A percentile compares a stretch with the other conserved stretches of the same genome.
Evolutionary conservation across 1,140 invertebrate genomes (phyloP).

Genomic region (Centruroides vittatus): DNA sequence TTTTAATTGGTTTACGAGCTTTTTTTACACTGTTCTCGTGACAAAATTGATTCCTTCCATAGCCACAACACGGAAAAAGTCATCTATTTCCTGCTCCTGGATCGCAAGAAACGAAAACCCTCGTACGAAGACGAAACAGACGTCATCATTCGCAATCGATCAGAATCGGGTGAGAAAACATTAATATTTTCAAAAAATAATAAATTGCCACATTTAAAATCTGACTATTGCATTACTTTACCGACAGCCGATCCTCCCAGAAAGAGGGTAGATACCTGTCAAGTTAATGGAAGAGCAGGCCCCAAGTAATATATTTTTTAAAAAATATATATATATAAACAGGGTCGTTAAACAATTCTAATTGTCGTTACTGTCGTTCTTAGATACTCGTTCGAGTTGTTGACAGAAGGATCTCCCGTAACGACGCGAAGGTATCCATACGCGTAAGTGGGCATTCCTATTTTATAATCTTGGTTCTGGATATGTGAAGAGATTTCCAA

Average conservation of each 20-base stretch:
- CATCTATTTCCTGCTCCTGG: conserved; percentile 91
- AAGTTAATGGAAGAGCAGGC: conserved; percentile 56
- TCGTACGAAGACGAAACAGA: conserved; percentile 90
- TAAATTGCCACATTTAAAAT: neutral
- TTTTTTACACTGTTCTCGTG: neutral
- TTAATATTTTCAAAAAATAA: neutral
- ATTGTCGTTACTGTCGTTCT: neutral
- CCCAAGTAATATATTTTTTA: conserved; percentile 32
- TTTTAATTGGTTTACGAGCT: no score
- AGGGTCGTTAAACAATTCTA: neutral
- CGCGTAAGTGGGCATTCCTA: conserved; percentile 19
- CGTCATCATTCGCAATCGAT: conserved; percentile 41
- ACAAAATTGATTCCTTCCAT: conserved; percentile 25
- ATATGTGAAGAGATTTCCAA: neutral
- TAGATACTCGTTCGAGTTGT: conserved; percentile 67
- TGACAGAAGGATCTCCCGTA: conserved; percentile 89
- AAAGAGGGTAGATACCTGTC: conserved; percentile 82
- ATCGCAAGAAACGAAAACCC: conserved; percentile 86
- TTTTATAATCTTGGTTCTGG: neutral
- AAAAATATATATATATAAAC: neutral
- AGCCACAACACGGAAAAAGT: conserved; percentile 99
- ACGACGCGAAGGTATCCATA: conserved; percentile 54
- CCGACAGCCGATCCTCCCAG: conserved; percentile 60
- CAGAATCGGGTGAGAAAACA: conserved; percentile 14
- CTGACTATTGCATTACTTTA: neutral